Conservation (phyloP, 2,113 vertebrate species). For the Malurus cyaneus region DNA sequence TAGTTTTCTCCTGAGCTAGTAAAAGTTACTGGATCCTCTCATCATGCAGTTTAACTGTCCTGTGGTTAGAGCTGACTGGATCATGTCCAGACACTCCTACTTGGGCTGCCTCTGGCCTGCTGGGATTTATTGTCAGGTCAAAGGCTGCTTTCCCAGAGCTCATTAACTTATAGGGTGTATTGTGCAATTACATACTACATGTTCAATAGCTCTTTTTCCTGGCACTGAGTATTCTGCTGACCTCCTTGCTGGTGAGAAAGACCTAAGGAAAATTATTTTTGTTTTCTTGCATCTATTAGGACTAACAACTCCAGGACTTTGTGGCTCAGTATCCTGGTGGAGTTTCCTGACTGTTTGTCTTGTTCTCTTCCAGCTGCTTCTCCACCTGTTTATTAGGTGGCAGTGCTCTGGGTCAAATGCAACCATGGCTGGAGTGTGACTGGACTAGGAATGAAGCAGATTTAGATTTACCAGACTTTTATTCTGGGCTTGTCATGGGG, state of each 20-base stretch:
- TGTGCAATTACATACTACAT: background rate
- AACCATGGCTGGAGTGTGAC: background rate
- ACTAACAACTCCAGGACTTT: background rate
- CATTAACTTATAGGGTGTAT: background rate
- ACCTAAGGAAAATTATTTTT: background rate
- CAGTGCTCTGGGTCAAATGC: background rate
- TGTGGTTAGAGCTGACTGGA: background rate
- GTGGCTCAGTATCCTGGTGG: background rate
- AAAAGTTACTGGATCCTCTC: background rate
- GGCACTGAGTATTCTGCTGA: background rate
- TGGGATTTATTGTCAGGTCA: background rate
- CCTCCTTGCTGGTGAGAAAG: background rate
- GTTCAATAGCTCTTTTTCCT: background rate
- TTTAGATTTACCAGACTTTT: background rate
- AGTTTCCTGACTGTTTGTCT: background rate
- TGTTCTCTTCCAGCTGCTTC: background rate
- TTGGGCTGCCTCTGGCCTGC: background rate
- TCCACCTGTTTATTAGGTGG: background rate
- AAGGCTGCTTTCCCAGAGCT: background rate
- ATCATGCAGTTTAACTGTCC: background rate
- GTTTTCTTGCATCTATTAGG: background rate
- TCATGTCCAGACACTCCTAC: background rate
- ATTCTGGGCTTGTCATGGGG: background rate
- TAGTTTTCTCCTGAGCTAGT: background rate
- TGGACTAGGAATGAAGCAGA: background rate